phyloP scores from a whole-genome alignment of 1,140 invertebrate genomes.

The Polypedilum vanderplanki region DNA sequence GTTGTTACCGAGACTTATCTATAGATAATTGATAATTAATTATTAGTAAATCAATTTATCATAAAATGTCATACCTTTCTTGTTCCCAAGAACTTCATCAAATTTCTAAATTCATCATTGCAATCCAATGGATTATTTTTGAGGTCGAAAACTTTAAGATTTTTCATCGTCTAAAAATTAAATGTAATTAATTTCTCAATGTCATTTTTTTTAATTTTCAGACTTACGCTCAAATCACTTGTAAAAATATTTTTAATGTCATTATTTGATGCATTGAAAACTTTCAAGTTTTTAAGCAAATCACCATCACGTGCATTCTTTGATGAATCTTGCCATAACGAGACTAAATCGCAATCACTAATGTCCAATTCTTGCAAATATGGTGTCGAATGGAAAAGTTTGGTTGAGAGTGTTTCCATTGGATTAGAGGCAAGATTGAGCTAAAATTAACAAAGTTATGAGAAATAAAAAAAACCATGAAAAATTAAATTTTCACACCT shows the following conservation, averaged over 20 bases:
- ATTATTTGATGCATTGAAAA: conserved; percentile 52
- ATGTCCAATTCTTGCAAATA: conserved; percentile 54
- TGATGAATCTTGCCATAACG: conserved; percentile 53
- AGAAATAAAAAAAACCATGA: background rate
- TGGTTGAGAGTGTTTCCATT: conserved; percentile 54
- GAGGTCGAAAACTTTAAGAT: conserved; percentile 55
- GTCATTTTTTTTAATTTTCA: too few relatives aligned
- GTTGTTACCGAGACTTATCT: conserved; percentile 12
- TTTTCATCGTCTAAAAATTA: conserved; percentile 46
- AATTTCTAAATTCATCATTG: conserved; percentile 50
- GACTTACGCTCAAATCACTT: conserved; percentile 45
- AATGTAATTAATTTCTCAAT: conserved; percentile 30
- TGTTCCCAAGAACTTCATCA: conserved; percentile 50
- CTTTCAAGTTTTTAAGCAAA: conserved; percentile 43
- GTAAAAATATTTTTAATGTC: conserved; percentile 49
- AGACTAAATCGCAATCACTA: conserved; percentile 55
- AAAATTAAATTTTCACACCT: conserved; percentile 33
- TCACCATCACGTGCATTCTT: conserved; percentile 34
- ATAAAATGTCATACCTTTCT: conserved; percentile 25
- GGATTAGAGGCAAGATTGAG: conserved; percentile 63
- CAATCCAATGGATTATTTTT: conserved; percentile 58
- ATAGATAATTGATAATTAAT: background rate
- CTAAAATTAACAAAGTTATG: conserved; percentile 30
- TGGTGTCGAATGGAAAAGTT: conserved; percentile 54
- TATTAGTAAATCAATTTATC: conserved; percentile 42